Evolutionary conservation across 2,888 invertebrate species (phyloP).

Genomic region (Dyspetes luteomarginatus): DNA sequence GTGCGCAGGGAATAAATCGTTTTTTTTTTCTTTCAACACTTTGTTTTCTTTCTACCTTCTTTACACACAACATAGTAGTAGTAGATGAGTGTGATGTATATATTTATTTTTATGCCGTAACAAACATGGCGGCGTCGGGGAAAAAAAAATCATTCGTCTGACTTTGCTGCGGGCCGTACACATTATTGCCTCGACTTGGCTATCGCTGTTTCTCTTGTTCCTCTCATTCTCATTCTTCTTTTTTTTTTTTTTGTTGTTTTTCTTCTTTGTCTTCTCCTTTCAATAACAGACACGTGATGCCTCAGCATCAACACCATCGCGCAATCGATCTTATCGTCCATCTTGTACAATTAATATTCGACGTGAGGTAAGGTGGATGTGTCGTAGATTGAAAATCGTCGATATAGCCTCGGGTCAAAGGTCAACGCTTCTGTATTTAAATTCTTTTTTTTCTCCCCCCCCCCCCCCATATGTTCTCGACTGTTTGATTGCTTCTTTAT

Average conservation of each 20-base stretch:
- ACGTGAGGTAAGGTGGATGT: constrained; percentile 48
- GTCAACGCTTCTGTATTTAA: constrained; percentile 64
- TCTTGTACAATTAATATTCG: constrained; percentile 64
- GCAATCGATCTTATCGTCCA: constrained; percentile 58
- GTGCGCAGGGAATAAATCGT: constrained; percentile 51
- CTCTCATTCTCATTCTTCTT: constrained; percentile 1
- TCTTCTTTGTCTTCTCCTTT: neutral
- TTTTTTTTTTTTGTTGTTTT: neutral
- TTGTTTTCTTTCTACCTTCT: constrained; percentile 5
- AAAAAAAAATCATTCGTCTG: constrained; percentile 12
- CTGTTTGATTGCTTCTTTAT: neutral
- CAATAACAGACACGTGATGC: constrained; percentile 14
- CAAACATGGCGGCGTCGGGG: neutral
- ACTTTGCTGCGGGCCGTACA: constrained; percentile 17
- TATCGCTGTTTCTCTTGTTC: neutral
- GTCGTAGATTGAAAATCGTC: constrained; percentile 49
- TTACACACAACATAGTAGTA: neutral
- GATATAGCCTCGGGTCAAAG: constrained; percentile 61
- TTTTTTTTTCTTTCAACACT: constrained; percentile 18
- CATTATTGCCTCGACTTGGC: neutral
- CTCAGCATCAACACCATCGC: constrained; percentile 16
- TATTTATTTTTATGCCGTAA: constrained; percentile 11
- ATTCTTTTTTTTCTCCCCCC: constrained; percentile 30
- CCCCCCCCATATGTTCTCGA: neutral
- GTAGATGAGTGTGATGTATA: neutral